phyloP scores from a whole-genome alignment of 2,888 invertebrate genomes.

The Dryobota labecula region DNA sequence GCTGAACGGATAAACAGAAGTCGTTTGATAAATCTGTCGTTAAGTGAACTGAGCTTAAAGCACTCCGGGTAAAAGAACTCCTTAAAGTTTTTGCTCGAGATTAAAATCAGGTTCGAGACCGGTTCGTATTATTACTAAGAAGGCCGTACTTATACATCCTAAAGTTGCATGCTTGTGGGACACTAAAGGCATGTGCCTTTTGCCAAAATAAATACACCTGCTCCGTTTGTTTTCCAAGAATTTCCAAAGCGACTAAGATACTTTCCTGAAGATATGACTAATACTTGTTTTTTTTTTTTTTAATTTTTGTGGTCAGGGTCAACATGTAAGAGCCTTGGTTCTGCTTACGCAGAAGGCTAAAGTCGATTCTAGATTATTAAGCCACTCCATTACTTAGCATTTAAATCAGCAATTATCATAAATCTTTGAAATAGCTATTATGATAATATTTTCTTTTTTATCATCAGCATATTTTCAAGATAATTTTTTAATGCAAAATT shows the following conservation, averaged over 20 bases:
- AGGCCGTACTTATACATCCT: slow-evolving; percentile 23
- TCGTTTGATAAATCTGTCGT: slow-evolving; percentile 30
- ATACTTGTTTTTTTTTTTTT: neutral
- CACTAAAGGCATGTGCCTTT: slow-evolving; percentile 22
- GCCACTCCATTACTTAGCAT: slow-evolving; percentile 19
- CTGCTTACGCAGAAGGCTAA: neutral
- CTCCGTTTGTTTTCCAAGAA: slow-evolving; percentile 8
- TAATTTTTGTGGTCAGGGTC: slow-evolving; percentile 20
- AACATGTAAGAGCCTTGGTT: slow-evolving; percentile 10
- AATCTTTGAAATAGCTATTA: neutral
- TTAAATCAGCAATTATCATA: neutral
- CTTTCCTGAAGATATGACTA: slow-evolving; percentile 16
- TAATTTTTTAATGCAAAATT: no score
- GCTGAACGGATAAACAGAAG: slow-evolving; percentile 24
- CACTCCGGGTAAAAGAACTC: slow-evolving; percentile 51
- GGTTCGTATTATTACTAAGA: slow-evolving; percentile 40
- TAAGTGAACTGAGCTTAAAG: slow-evolving; percentile 9
- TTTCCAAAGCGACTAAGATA: neutral
- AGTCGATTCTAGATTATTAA: slow-evolving; percentile 3
- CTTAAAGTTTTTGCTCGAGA: slow-evolving; percentile 52
- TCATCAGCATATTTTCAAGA: neutral
- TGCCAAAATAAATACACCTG: slow-evolving; percentile 23
- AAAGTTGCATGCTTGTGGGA: slow-evolving; percentile 12
- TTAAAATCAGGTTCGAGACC: slow-evolving; percentile 44
- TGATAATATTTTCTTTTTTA: neutral